A percentile compares a stretch with the other conserved stretches of the same genome.
Conservation (phyloP, 2,797 vertebrate genomes). For the Ceyx erithaca region DNA sequence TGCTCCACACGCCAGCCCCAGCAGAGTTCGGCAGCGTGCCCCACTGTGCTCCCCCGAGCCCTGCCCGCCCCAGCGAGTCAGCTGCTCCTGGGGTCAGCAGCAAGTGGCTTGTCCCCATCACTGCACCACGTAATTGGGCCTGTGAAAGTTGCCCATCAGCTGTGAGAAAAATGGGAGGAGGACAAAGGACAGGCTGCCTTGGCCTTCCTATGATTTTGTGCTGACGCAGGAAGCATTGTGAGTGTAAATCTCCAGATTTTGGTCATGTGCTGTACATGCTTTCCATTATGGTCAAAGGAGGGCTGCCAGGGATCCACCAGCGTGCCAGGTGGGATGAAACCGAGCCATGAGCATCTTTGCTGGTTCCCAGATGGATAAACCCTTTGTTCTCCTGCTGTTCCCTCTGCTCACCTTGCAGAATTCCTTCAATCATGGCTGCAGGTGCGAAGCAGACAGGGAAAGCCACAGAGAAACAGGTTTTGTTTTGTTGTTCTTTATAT, state of each 20-base stretch:
- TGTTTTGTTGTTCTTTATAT: neutral
- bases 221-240: neutral
- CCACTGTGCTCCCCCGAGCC: neutral
- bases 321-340: neutral
- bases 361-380: neutral
- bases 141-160: neutral
- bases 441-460: neutral
- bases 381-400: neutral
- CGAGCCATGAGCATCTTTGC: neutral
- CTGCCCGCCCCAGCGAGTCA: neutral
- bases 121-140: neutral
- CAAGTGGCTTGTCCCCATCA: neutral
- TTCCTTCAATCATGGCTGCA: neutral
- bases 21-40: constrained; percentile 60
- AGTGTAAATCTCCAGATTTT: neutral
- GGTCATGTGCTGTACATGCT: neutral
- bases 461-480: neutral
- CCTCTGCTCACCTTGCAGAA: neutral
- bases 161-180: neutral
- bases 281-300: constrained; percentile 10
- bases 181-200: neutral
- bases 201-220: neutral
- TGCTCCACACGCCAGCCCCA: constrained; percentile 63
- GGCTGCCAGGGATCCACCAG: neutral
- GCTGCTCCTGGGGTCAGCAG: neutral